Base-by-base conservation (phyloP, 2,797 vertebrate genomes). In the Esox lucius region DNA sequence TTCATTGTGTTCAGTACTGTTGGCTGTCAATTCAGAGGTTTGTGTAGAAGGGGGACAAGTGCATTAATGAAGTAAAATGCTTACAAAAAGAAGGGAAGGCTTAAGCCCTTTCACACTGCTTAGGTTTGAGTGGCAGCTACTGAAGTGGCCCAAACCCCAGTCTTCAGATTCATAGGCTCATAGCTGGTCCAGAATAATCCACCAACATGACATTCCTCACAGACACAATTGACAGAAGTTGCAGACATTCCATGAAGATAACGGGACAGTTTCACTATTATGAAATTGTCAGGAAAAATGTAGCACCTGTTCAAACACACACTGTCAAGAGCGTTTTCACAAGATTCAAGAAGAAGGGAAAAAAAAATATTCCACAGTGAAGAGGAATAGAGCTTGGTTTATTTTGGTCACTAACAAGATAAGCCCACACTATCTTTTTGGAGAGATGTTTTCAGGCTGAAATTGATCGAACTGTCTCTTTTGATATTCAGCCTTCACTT, bases 51-150 rank as follows among this genome's bases (percentile, higher is more conserved):
- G 68, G 17, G 42, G 39, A 11, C 0, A n/a, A 39, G 33, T 26
- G 61, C 49, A 19, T n/a, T 0, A 65, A 39, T 15, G 31, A 84
- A 65, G n/a, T 76, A 46, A 61, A 75, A 75, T 72, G 75, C 59
- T 73, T 74, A 69, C 68, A 56, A 81, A 78, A 78, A 81, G 56
- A 66, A 75, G 75, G 59, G 31, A 51, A 13, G 0, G 16, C 68
- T 65, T 26, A 72, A 39, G 61, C 26, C 79, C 77, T 75, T 80
- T 75, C 74, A 68, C 35, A 62, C 28, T 70, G 35, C 75, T 72
- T 68, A 48, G 48, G 35, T 75, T 76, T 31, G 68, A 82, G 75
- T 69, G 78, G 3, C 33, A 11, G 73, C 75, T 66, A 31, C 69
- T 71, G 69, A 71, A 71, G 48, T 53, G 69, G 16, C 48, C 49